These are phyloP conservation scores for Neomonachus schauinslandi DNA, from an alignment of 2,113 vertebrate genomes.

Conservation along the genomic window DNA sequence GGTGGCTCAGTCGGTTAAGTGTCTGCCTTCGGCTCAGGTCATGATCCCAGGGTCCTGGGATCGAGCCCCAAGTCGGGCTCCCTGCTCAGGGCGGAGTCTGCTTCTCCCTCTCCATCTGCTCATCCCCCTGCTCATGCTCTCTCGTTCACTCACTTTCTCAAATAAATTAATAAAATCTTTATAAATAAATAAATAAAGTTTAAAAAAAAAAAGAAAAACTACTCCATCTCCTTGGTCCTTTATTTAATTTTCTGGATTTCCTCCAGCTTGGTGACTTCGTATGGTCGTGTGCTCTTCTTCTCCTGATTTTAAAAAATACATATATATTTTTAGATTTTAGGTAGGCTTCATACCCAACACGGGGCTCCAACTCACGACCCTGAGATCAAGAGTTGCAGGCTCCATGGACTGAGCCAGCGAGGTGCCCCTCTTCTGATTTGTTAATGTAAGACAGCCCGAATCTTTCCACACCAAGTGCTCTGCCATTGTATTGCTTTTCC, in stretches of 20 bases:
- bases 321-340: background rate
- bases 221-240: background rate
- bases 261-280: background rate
- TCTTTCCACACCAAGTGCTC: background rate
- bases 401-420: background rate
- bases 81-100: too few species aligned
- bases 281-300: background rate
- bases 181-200: background rate
- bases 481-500: slow-evolving; percentile 2
- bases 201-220: background rate
- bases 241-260: background rate
- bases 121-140: background rate
- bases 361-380: background rate
- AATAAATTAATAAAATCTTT: background rate
- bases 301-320: background rate
- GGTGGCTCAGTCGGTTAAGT: too few species aligned
- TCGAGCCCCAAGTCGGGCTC: too few species aligned
- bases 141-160: background rate
- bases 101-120: background rate
- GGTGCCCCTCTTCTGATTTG: background rate
- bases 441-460: background rate
- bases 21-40: too few species aligned
- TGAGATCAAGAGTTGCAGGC: background rate
- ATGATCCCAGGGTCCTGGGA: too few species aligned
- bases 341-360: background rate